A percentile compares a stretch with the other conserved stretches of the same genome.
Evolutionary conservation across 2,797 vertebrate genomes (phyloP).

Genomic region (Sphaeramia orbicularis): DNA sequence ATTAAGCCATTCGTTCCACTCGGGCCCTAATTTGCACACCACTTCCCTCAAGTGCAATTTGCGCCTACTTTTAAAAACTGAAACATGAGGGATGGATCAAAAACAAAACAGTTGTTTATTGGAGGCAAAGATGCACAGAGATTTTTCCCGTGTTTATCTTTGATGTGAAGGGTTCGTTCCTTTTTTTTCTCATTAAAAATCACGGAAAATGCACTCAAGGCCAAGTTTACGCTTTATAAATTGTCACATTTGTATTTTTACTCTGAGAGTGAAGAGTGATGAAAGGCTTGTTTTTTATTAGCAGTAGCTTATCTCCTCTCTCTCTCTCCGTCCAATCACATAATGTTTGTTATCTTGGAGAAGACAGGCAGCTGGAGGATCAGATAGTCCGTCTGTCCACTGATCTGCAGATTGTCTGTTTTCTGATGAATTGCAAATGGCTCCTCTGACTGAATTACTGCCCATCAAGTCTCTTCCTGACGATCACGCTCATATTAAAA

Average conservation of each 20-base stretch:
- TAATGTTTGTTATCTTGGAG: conserved; percentile 49
- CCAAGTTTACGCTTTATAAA: conserved; percentile 40
- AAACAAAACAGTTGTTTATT: conserved; percentile 42
- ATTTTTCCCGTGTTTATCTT: conserved; percentile 25
- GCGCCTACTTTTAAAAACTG: conserved; percentile 41
- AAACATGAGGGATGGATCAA: conserved; percentile 42
- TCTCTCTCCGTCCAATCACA: background rate
- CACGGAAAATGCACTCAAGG: conserved; percentile 25
- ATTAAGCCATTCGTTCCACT: conserved; percentile 66
- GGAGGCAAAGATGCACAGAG: conserved; percentile 32
- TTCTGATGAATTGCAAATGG: conserved; percentile 17
- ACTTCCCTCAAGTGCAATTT: conserved; percentile 62
- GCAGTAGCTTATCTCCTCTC: conserved; percentile 20
- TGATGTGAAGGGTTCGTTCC: conserved; percentile 46
- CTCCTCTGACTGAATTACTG: conserved; percentile 20
- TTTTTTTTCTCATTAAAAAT: conserved; percentile 29
- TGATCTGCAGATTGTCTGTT: conserved; percentile 33
- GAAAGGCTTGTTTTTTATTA: conserved; percentile 51
- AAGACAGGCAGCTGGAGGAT: conserved; percentile 43
- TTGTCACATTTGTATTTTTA: conserved; percentile 29
- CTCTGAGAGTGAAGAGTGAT: conserved; percentile 24
- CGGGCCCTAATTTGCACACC: conserved; percentile 55
- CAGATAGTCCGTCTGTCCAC: conserved; percentile 39
- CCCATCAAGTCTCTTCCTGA: conserved; percentile 11
- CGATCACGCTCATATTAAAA: background rate